These are phyloP conservation scores for Varroa destructor DNA, from an alignment of 1,140 invertebrate species.

Conservation along the genomic window DNA sequence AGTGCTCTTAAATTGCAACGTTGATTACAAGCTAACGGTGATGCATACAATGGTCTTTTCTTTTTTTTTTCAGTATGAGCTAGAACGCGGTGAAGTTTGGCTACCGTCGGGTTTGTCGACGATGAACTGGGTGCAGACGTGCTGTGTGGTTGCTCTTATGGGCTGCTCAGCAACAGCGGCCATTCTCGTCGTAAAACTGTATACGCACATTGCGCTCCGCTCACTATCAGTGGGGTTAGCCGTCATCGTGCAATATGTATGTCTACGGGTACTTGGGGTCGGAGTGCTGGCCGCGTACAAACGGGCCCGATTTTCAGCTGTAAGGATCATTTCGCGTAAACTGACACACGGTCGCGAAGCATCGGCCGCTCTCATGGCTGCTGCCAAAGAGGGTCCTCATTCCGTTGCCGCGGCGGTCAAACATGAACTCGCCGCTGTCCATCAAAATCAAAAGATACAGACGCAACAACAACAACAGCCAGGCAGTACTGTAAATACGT, in stretches of 20 bases:
- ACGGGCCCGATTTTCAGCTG: conserved; percentile 67
- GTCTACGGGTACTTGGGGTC: conserved; percentile 65
- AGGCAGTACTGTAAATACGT: background rate
- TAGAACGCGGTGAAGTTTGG: conserved; percentile 55
- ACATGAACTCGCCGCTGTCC: conserved; percentile 19
- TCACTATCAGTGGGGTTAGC: conserved; percentile 64
- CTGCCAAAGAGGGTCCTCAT: conserved; percentile 17
- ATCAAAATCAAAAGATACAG: conserved; percentile 20
- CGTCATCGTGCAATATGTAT: conserved; percentile 64
- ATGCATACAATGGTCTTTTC: background rate
- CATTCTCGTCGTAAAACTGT: conserved; percentile 67
- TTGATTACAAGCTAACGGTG: no score
- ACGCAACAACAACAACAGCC: background rate
- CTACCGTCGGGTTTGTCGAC: conserved; percentile 48
- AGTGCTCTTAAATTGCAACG: no score
- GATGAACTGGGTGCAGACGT: conserved; percentile 62
- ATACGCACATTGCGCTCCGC: conserved; percentile 58
- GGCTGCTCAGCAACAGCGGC: conserved; percentile 57
- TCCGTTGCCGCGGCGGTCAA: conserved; percentile 17
- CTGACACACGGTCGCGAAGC: conserved; percentile 23
- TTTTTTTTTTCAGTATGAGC: conserved; percentile 43
- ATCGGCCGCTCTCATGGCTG: conserved; percentile 15
- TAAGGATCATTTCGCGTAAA: conserved; percentile 55
- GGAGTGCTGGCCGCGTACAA: conserved; percentile 73
- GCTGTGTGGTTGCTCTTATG: conserved; percentile 53